Evolutionary conservation across 2,888 invertebrate species (phyloP).

Genomic region (Agrochola lota): DNA sequence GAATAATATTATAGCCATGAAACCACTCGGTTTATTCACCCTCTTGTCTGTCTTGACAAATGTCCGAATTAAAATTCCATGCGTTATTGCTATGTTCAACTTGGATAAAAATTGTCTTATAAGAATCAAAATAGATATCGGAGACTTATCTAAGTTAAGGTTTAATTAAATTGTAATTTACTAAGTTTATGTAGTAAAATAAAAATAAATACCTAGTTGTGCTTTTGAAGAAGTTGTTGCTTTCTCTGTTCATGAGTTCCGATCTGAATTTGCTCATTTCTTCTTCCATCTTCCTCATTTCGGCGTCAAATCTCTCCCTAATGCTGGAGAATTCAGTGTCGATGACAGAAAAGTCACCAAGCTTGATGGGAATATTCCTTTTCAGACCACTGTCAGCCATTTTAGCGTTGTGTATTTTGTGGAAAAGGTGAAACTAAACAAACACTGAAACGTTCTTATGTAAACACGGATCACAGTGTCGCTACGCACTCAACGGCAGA

Average conservation of each 20-base stretch:
- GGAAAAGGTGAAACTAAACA: slow-evolving; percentile 87
- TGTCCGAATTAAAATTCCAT: slow-evolving; percentile 51
- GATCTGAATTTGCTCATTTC: slow-evolving; percentile 99
- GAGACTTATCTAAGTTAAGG: slow-evolving; percentile 14
- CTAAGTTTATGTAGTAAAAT: slow-evolving; percentile 17
- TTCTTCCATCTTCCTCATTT: slow-evolving; percentile 99
- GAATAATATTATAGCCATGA: slow-evolving; percentile 81
- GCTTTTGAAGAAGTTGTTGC: slow-evolving; percentile 97
- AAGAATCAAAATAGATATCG: slow-evolving; percentile 4
- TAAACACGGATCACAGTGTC: slow-evolving; percentile 87
- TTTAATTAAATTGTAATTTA: slow-evolving; percentile 35
- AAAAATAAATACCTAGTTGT: slow-evolving; percentile 94
- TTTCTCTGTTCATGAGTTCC: slow-evolving; percentile 97
- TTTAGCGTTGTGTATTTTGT: slow-evolving; percentile 81
- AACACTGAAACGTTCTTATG: slow-evolving; percentile 87
- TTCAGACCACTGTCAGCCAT: slow-evolving; percentile 96
- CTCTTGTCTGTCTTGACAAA: slow-evolving; percentile 57
- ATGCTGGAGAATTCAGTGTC: slow-evolving; percentile 99
- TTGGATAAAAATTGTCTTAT: background rate
- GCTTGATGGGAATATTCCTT: slow-evolving; percentile 97
- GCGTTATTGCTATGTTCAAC: slow-evolving; percentile 37
- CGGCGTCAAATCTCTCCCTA: slow-evolving; percentile 98
- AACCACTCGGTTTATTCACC: slow-evolving; percentile 65
- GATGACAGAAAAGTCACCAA: slow-evolving; percentile 98
- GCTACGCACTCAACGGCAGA: slow-evolving; percentile 85